A percentile compares a stretch with the other conserved stretches of the same genome.
Conservation (phyloP, 2,797 vertebrate species). For the Rhabdomys pumilio region DNA sequence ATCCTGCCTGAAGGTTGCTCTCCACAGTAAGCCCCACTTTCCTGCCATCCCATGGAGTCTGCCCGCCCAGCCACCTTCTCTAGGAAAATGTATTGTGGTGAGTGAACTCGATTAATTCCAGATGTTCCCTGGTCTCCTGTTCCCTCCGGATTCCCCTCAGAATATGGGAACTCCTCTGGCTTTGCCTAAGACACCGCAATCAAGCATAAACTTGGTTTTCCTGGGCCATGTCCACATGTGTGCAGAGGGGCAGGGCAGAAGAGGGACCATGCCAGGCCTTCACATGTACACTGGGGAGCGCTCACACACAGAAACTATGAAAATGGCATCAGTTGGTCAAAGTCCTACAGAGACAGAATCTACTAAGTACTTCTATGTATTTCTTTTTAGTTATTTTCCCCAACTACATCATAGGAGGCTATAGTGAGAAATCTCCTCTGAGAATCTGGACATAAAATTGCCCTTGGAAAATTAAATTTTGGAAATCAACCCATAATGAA, state of each 20-base stretch:
- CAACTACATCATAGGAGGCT: background rate
- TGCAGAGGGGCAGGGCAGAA: background rate
- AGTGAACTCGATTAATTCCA: conserved; percentile 84
- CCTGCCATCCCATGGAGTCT: conserved; percentile 80
- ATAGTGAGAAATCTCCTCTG: background rate
- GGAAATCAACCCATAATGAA: conserved; percentile 58
- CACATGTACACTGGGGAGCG: background rate
- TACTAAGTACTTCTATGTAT: background rate
- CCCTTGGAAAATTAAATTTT: conserved; percentile 63
- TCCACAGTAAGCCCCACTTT: conserved; percentile 76
- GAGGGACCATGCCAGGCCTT: background rate
- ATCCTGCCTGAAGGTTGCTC: conserved; percentile 78
- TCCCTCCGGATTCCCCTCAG: conserved; percentile 83
- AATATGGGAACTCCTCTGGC: conserved; percentile 83
- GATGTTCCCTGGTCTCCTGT: conserved; percentile 63
- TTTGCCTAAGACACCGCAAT: conserved; percentile 80
- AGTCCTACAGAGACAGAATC: background rate
- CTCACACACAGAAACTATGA: background rate
- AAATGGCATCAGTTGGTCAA: background rate
- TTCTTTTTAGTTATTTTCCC: conserved; percentile 49
- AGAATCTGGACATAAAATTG: conserved; percentile 13
- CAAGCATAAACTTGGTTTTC: conserved; percentile 15
- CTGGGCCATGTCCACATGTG: background rate
- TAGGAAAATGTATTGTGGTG: conserved; percentile 82
- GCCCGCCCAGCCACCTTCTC: conserved; percentile 81